A percentile compares a stretch with the other conserved stretches of the same genome.
phyloP scores from a whole-genome alignment of 2,888 invertebrate genomes.

The Troides oblongomaculatus region DNA sequence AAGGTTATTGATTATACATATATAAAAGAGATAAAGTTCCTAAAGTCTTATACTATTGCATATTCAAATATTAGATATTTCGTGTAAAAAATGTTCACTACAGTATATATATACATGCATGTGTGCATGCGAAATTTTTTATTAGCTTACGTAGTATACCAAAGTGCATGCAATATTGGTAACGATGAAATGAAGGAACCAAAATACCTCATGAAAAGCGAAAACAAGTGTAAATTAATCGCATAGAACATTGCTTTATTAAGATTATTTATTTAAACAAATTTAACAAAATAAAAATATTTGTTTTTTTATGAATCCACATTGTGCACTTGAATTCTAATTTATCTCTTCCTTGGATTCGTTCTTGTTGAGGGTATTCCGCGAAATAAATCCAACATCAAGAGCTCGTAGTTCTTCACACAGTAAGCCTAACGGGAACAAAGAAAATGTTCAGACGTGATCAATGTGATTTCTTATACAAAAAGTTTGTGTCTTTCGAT shows the following conservation, averaged over 20 bases:
- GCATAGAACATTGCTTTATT: constrained; percentile 63
- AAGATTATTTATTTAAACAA: constrained; percentile 47
- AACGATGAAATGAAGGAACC: constrained; percentile 19
- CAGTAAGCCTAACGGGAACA: constrained; percentile 75
- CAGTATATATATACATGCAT: not conserved
- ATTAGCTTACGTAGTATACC: constrained; percentile 37
- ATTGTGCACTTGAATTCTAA: constrained; percentile 47
- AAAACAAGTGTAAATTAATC: constrained; percentile 48
- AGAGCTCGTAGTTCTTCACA: constrained; percentile 62
- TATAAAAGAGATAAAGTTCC: no score
- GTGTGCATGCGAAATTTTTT: constrained; percentile 17
- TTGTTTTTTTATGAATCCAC: constrained; percentile 62
- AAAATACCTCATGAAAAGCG: constrained; percentile 32
- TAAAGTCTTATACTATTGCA: no score
- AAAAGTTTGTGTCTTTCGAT: not conserved
- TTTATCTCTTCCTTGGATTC: constrained; percentile 47
- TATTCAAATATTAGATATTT: no score
- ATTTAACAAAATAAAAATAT: constrained; percentile 40
- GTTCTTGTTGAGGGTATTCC: constrained; percentile 25
- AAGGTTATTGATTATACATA: no score
- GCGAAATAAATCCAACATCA: constrained; percentile 48
- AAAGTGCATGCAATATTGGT: constrained; percentile 34
- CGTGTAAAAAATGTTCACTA: no score
- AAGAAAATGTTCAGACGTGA: constrained; percentile 58
- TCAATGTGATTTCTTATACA: not conserved